Percentiles rank a stretch among this genome's conserved stretches.
Conservation (phyloP, 2,797 vertebrate genomes). For the Melanotaenia maccullochi region DNA sequence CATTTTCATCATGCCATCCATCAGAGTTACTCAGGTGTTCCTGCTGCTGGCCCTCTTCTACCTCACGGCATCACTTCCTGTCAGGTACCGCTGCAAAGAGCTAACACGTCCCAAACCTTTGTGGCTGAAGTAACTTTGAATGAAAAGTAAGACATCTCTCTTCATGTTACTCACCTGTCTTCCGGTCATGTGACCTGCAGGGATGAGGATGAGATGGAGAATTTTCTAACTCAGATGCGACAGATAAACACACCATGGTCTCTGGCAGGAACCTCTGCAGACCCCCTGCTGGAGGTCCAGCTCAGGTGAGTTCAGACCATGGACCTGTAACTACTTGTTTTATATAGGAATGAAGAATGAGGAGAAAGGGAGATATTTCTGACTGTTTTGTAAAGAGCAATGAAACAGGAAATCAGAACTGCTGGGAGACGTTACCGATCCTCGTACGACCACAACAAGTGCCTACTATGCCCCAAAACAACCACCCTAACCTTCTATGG, state of each 20-base stretch:
- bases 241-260: constrained; percentile 53
- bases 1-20: constrained; percentile 60
- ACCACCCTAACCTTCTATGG: too few relatives aligned
- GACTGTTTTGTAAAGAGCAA: too few relatives aligned
- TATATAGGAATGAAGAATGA: too few relatives aligned
- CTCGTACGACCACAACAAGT: too few relatives aligned
- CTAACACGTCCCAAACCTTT: background rate
- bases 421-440: too few relatives aligned
- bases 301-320: constrained; percentile 46
- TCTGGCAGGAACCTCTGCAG: constrained; percentile 37
- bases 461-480: too few relatives aligned
- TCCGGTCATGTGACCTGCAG: constrained; percentile 37
- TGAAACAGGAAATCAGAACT: too few relatives aligned
- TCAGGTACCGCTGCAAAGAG: constrained; percentile 46
- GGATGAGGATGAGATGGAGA: constrained; percentile 53
- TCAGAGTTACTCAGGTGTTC: constrained; percentile 65
- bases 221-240: constrained; percentile 45
- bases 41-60: constrained; percentile 72
- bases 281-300: constrained; percentile 54
- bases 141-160: too few relatives aligned
- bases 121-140: too few relatives aligned
- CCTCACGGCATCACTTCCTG: constrained; percentile 65
- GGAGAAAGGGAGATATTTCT: too few relatives aligned
- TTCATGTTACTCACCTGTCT: background rate
- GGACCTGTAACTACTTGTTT: too few relatives aligned